These are phyloP conservation scores for Euplagia quadripunctaria DNA, from an alignment of 2,888 invertebrate genomes.

Conservation along the genomic window DNA sequence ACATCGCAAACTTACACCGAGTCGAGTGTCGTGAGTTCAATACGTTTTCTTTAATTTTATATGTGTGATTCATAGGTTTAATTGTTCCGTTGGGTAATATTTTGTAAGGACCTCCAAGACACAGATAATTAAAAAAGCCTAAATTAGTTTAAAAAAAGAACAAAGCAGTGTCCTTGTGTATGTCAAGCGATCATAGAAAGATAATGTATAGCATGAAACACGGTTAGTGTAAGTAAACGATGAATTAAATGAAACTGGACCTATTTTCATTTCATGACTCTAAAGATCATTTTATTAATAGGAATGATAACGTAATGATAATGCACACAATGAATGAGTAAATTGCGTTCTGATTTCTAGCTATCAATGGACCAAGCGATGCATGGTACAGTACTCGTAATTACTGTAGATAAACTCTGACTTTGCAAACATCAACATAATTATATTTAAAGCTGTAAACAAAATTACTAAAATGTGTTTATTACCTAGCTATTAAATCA, in stretches of 20 bases:
- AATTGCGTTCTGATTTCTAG: slow-evolving; percentile 31
- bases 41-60: not conserved
- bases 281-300: slow-evolving; percentile 37
- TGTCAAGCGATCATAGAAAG: not conserved
- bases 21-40: not conserved
- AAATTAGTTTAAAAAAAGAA: too few relatives aligned
- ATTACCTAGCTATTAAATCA: not conserved
- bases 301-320: slow-evolving; percentile 40
- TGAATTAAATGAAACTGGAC: slow-evolving; percentile 32
- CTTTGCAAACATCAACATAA: slow-evolving; percentile 28
- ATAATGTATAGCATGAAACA: not conserved
- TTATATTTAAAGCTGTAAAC: slow-evolving; percentile 7
- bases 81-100: not conserved
- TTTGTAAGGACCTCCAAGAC: not conserved
- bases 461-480: not conserved
- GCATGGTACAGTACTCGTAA: slow-evolving; percentile 13
- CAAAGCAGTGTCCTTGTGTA: too few relatives aligned
- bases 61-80: not conserved
- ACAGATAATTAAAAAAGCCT: too few relatives aligned
- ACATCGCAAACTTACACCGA: not conserved
- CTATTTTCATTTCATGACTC: slow-evolving; percentile 25
- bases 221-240: slow-evolving; percentile 1
- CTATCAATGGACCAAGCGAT: slow-evolving; percentile 30
- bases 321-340: slow-evolving; percentile 31
- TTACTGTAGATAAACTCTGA: slow-evolving; percentile 29